Conservation (phyloP, 2,113 vertebrate species). For the Python bivittatus region DNA sequence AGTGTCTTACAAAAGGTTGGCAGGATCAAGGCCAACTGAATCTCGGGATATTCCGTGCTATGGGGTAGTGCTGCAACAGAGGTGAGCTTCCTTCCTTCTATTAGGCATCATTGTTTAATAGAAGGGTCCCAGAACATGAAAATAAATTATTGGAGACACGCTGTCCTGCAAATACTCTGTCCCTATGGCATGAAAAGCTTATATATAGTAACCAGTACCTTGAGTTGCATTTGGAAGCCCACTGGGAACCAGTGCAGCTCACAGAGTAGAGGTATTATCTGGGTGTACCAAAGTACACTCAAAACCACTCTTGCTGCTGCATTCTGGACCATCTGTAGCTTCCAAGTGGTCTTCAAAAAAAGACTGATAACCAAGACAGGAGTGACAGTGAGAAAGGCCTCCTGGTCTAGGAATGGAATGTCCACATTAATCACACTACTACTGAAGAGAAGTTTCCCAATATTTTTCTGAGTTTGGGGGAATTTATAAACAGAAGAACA, state of each 20-base stretch:
- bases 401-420: no score
- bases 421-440: not conserved
- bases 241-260: no score
- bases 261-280: no score
- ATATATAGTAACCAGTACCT: no score
- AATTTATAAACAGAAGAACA: not conserved
- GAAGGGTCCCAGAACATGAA: not conserved
- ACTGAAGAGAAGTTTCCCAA: not conserved
- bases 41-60: not conserved
- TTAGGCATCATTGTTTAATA: not conserved
- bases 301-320: no score
- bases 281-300: no score
- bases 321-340: no score
- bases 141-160: not conserved
- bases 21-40: not conserved
- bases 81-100: not conserved
- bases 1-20: not conserved
- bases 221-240: no score
- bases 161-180: not conserved
- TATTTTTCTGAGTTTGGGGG: not conserved
- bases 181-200: no score
- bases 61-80: not conserved
- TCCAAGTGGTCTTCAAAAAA: no score
- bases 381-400: no score
- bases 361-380: no score